Conservation (phyloP, 2,113 vertebrate species). For the Speoplatyrhinus poulsoni region DNA sequence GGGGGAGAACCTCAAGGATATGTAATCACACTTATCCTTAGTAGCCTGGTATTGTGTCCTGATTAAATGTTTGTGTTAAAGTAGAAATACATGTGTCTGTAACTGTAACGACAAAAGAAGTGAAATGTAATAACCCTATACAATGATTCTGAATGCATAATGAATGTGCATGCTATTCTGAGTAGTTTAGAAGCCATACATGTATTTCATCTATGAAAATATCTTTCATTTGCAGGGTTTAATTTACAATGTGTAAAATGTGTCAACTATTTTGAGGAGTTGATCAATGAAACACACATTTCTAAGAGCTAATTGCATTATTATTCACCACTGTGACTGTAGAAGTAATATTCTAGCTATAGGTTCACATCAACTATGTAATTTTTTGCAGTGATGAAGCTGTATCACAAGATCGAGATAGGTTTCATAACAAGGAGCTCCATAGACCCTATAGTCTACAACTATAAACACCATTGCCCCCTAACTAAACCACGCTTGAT, state of each 20-base stretch:
- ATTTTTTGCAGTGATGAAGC: too few species aligned
- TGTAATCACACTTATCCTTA: neutral
- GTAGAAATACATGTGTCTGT: too few species aligned
- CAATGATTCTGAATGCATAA: too few species aligned
- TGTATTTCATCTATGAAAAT: constrained; percentile 1
- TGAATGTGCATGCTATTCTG: neutral
- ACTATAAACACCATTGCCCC: neutral
- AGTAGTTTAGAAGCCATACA: neutral
- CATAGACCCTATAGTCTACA: neutral
- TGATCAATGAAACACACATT: neutral
- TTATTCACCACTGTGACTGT: neutral
- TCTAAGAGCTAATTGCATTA: neutral
- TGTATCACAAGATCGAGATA: too few species aligned
- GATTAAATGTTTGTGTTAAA: too few species aligned
- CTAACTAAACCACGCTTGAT: too few species aligned
- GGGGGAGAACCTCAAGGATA: constrained; percentile 35
- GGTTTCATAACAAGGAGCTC: too few species aligned
- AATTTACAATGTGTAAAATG: neutral
- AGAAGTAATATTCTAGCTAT: neutral
- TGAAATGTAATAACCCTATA: too few species aligned
- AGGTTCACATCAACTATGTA: too few species aligned
- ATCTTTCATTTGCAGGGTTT: neutral
- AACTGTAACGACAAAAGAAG: too few species aligned
- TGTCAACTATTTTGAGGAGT: neutral
- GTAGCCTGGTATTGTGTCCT: neutral